Base-by-base conservation (phyloP, 2,888 invertebrate genomes). In the Unio delphinus region DNA sequence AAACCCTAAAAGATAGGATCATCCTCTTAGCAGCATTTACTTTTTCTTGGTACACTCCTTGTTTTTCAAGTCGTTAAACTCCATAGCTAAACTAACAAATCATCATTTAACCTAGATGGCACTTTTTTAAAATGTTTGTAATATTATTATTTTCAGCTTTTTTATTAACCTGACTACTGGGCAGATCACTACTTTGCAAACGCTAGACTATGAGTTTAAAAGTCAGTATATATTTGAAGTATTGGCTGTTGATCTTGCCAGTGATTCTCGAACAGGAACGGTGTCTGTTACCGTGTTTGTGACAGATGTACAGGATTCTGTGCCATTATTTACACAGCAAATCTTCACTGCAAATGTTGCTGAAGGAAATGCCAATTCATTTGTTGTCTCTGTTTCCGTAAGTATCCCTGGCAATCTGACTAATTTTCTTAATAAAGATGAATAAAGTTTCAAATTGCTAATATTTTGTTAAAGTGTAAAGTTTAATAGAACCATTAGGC, bases 281-380 rank as follows among this genome's bases (percentile, higher is more conserved):
- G 75, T 73, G 7, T 74, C 70, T 20, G 78, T 83, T 20, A 79
- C 72, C 18, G 67, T 79, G 5, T 73, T 69, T 8, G 70, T 85
- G 3, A 72, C 75, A 34, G 85, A 88, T 75, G 66, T 76, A 6
- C 81, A 86, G 66, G 88, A 88, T 73, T 83, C 84, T 65, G 64
- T 77, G 7, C 88, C 88, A 4, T 59, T 70, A 20, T 88, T 88
- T 73, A 70, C 70, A 1, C 70, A 79, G 8, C 45, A 68, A 5
- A 72, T 73, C 7, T 85, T 85, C 64, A 67, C 67, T 11, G 81
- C 79, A 20, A 74, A 66, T 55, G 79, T 88, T 5, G 69, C 26
- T 34, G 84, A 86, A 73, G 74, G 76, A 60, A 17, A 28, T 6
- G 17, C 54, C n/a, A 74, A 68, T 61, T 65, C 70, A 8, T 11